Conservation (phyloP, 2,113 vertebrate species). For the Tinamus guttatus region DNA sequence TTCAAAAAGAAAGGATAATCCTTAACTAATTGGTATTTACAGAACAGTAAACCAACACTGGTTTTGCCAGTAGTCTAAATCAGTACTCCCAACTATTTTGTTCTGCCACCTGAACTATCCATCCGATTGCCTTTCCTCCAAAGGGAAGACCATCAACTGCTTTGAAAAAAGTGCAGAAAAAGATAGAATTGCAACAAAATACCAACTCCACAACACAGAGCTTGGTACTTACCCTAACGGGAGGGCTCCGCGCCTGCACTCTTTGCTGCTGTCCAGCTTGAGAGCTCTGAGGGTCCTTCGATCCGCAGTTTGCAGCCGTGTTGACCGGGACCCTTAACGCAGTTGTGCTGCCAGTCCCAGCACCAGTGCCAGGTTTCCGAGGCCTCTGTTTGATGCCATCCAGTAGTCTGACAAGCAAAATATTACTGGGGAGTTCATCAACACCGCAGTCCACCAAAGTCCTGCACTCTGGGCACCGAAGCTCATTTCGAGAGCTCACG, state of each 20-base stretch:
- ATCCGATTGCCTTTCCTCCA: background rate
- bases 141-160: background rate
- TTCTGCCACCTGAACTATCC: background rate
- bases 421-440: slow-evolving; percentile 97
- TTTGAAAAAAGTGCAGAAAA: background rate
- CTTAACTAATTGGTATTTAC: background rate
- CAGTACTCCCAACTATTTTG: background rate
- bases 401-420: slow-evolving; percentile 94
- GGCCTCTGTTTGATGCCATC: slow-evolving; percentile 98
- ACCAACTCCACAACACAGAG: background rate
- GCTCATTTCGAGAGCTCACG: slow-evolving; percentile 92
- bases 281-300: slow-evolving; percentile 83
- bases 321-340: slow-evolving; percentile 72
- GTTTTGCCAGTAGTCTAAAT: background rate
- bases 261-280: slow-evolving; percentile 87
- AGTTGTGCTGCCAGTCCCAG: slow-evolving; percentile 75
- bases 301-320: slow-evolving; percentile 69
- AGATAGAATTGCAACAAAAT: slow-evolving; percentile 7
- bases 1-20: background rate
- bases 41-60: background rate
- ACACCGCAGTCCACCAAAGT: slow-evolving; percentile 93
- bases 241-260: slow-evolving; percentile 90
- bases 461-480: slow-evolving; percentile 96
- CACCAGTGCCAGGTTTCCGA: slow-evolving; percentile 77
- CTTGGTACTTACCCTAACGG: slow-evolving; percentile 89